A percentile compares a stretch with the other conserved stretches of the same genome.
These are phyloP conservation scores for Etheostoma nigrum DNA, from an alignment of 2,797 vertebrate species.

Conservation along the genomic window DNA sequence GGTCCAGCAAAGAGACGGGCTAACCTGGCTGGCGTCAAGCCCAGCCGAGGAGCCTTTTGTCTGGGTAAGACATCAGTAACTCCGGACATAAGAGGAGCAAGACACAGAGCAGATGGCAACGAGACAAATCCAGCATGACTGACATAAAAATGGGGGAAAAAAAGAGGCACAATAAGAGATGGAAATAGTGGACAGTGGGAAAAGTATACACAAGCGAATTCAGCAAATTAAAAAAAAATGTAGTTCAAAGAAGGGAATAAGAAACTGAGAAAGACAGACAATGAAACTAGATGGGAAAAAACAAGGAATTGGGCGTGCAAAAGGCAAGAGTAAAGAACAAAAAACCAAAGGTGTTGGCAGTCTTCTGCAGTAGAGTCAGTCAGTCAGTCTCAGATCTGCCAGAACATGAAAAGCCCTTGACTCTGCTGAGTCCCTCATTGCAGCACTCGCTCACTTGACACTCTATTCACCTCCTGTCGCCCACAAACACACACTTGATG, in stretches of 20 bases:
- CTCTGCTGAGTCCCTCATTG: slow-evolving; percentile 52
- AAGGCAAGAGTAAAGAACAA: slow-evolving; percentile 30
- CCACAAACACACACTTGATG: slow-evolving; percentile 72
- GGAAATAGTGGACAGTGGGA: slow-evolving; percentile 66
- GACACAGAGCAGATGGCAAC: slow-evolving; percentile 62
- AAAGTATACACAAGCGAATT: slow-evolving; percentile 69
- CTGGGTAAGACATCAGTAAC: slow-evolving; percentile 74
- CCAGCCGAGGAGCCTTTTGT: slow-evolving; percentile 77
- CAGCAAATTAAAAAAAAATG: slow-evolving; percentile 7
- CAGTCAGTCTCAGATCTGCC: slow-evolving; percentile 47
- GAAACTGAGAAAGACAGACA: slow-evolving; percentile 25
- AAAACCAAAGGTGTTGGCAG: slow-evolving; percentile 47
- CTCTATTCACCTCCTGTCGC: slow-evolving; percentile 65
- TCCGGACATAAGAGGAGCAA: slow-evolving; percentile 49
- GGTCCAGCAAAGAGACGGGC: slow-evolving; percentile 61
- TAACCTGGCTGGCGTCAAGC: slow-evolving; percentile 79
- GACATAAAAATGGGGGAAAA: slow-evolving; percentile 51
- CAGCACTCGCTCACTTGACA: slow-evolving; percentile 64
- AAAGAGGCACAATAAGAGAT: slow-evolving; percentile 45
- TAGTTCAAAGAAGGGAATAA: slow-evolving; percentile 12
- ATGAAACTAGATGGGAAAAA: not conserved
- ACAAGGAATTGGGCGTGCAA: slow-evolving; percentile 6
- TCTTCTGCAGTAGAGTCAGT: slow-evolving; percentile 48
- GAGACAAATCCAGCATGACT: slow-evolving; percentile 64
- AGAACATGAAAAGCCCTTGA: slow-evolving; percentile 62